Evolutionary conservation across 2,888 invertebrate species (phyloP).

Genomic region (Euplexia lucipara): DNA sequence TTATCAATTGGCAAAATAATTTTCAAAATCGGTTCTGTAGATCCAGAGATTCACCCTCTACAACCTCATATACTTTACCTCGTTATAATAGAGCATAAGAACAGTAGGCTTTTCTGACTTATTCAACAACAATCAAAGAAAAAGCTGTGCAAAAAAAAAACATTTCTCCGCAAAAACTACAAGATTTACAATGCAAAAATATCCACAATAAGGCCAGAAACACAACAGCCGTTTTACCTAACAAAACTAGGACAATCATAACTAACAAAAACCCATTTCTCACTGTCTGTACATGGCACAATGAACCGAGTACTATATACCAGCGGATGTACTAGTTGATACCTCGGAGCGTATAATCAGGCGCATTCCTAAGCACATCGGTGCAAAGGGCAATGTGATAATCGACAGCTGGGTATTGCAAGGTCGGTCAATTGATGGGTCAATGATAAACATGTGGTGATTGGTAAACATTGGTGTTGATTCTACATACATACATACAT

Average conservation of each 20-base stretch:
- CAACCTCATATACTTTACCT: too few relatives aligned
- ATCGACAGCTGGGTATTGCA: constrained; percentile 35
- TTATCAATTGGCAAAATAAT: too few relatives aligned
- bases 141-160: not conserved
- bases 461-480: constrained; percentile 26
- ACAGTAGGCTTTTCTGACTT: not conserved
- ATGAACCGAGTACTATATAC: constrained; percentile 43
- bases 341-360: constrained; percentile 31
- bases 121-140: not conserved
- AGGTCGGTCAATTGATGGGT: constrained; percentile 38
- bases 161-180: constrained; percentile 6
- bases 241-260: constrained; percentile 31
- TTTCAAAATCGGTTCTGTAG: too few relatives aligned
- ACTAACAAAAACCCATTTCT: constrained; percentile 35
- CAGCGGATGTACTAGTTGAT: constrained; percentile 58
- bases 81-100: too few relatives aligned
- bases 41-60: too few relatives aligned
- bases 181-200: constrained; percentile 37
- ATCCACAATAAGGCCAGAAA: not conserved
- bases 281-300: constrained; percentile 44
- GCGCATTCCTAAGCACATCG: constrained; percentile 49
- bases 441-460: constrained; percentile 27
- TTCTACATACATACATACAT: too few relatives aligned
- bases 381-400: constrained; percentile 60
- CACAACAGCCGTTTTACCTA: constrained; percentile 21